Conservation (phyloP, 2,113 vertebrate genomes). For the Fukomys damarensis region DNA sequence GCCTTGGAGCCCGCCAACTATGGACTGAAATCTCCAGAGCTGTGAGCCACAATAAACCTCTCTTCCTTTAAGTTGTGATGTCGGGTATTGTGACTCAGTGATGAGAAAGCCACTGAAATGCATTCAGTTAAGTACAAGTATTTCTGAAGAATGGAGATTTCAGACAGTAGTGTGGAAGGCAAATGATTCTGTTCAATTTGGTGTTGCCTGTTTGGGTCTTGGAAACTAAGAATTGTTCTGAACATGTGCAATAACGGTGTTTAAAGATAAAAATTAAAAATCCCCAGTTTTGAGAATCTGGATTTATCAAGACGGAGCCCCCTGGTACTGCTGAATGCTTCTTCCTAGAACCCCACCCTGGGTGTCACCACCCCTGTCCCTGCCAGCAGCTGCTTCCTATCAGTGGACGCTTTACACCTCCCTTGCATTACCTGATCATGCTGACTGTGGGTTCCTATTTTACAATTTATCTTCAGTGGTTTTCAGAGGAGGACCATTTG, state of each 20-base stretch:
- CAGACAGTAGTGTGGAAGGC: background rate
- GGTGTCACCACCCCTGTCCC: rapidly evolving
- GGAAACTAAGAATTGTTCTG: background rate
- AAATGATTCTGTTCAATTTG: background rate
- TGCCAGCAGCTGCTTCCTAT: background rate
- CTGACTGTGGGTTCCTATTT: background rate
- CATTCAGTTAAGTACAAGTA: background rate
- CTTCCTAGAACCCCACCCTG: too few relatives aligned
- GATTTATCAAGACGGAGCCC: background rate
- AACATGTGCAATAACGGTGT: background rate
- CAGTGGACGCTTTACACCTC: background rate
- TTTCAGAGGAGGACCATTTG: constrained; percentile 32
- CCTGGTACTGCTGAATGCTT: background rate
- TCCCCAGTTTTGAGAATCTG: background rate
- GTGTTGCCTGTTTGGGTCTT: background rate
- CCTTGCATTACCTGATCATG: background rate
- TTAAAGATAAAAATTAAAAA: background rate
- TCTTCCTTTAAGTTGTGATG: background rate
- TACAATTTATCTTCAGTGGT: background rate
- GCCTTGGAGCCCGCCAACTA: background rate
- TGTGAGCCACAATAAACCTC: background rate
- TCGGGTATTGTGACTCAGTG: background rate
- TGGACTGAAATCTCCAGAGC: background rate
- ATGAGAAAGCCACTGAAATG: background rate
- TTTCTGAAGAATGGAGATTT: background rate